Base-by-base conservation (phyloP, 2,797 vertebrate species). In the Apodemus agrarius region DNA sequence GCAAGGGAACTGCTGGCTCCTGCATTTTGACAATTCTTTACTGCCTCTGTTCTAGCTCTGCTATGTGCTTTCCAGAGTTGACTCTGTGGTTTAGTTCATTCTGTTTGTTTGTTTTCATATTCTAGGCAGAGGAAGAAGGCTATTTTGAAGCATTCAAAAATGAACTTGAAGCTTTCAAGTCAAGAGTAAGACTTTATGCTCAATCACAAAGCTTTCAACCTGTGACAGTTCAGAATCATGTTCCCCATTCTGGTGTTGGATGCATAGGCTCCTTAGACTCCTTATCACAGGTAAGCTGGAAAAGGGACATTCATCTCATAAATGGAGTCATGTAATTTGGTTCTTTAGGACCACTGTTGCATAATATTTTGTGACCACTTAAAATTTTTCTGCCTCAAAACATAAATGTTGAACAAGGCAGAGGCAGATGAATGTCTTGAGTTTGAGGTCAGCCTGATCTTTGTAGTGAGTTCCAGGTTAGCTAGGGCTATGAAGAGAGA, bases 111-210 rank as follows among this genome's bases (percentile, higher is more conserved):
- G 87, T 78, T 76, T n/a, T 90, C 95, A n/a, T 98, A 95, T 94
- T 98, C 72, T 89, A 99, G 99, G 98, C 99, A 89, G 99, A 99
- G 93, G 99, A 99, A 97, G 99, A 99, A 96, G 99, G 99, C 91
- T 99, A 99, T 98, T 98, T 99, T 97, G 99, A 99, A 97, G 99
- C 99, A 98, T 99, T 99, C 98, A 99, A 99, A 97, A 98, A 98
- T 96, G 99, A 99, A 98, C 99, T 99, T 7, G 99, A 99, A 98
- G 99, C 99, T 98, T 99, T 99, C 97, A 99, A 99, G 98, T 98
- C 98, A 6, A 99, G 99, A 99, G 99, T 99, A 94, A 99, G 98
- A 98, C 97, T 98, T 93, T 98, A 98, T 96, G 98, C 98, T 74
- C 98, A 98, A 52, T 98, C 98, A 93, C 98, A 98, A 74, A 97